Evolutionary conservation across 2,888 invertebrate genomes (phyloP), one percentile per base, ranked within the genome.

Genomic region (Limenitis arthemis): DNA sequence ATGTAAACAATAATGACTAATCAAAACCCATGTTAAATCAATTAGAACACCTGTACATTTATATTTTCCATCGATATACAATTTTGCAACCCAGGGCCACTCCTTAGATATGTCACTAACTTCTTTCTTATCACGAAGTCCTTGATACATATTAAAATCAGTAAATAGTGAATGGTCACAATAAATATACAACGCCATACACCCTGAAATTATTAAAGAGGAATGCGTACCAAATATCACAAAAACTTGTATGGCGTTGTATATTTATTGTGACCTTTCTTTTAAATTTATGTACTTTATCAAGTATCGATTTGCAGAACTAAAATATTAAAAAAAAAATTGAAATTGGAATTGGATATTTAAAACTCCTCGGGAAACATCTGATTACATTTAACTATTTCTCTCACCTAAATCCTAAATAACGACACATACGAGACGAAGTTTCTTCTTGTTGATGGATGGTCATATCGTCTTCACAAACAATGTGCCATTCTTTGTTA

Each of bases 31-130:
- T 12, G 89, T 76, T 4, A 80, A 67, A 60, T 91, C 89, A 40
- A 95, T 70, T 50, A 95, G 77, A 34, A 91, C 86, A 5, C 93
- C 94, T 41, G 90, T 86, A 67, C 94, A 94, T 64, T 79, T 88
- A 58, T 91, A 91, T 53, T 79, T 71, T 4, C 95, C 94, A 66
- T 94, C 90, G 1, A 88, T 80, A 71, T 89, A 93, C 47, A 95
- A 80, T 63, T 91, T 91, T 0, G 90, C 93, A 64, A 90, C 78
- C 94, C 94, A 95, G 0, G 94, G 93, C 88, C 91, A 90, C 12
- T 70, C 57, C 8, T 63, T 63, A 4, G 56, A 55, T 5, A 56
- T 47, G 6, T 51, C 53, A 47, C 69, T 65, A 1, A 66, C 61
- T 51, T 67, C 63, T 60, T 71, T 63, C 28, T 59, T 61, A 20